Evolutionary conservation across 1,140 invertebrate genomes (phyloP).

Genomic region (Drosophila ercepeae): DNA sequence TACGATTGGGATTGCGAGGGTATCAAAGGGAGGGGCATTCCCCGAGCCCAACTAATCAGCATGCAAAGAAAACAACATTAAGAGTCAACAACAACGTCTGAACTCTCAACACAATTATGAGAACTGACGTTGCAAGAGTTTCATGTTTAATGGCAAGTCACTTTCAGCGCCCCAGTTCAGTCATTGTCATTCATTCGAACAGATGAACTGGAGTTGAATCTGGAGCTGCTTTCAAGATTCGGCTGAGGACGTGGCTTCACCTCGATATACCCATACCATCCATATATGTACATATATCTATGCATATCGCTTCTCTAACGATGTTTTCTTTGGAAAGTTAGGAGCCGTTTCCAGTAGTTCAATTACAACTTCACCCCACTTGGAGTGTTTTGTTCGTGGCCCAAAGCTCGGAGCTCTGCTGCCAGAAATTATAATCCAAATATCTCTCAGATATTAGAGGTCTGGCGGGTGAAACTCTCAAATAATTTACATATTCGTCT

Average conservation of each 20-base stretch:
- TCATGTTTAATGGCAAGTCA: constrained; percentile 81
- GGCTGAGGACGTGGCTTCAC: background rate
- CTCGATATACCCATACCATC: background rate
- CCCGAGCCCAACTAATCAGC: constrained; percentile 77
- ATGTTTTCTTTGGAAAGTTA: constrained; percentile 79
- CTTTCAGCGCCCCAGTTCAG: constrained; percentile 79
- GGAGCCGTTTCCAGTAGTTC: constrained; percentile 79
- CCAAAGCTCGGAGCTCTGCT: background rate
- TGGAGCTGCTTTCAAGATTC: constrained; percentile 16
- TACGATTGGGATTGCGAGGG: constrained; percentile 42
- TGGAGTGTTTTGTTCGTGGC: constrained; percentile 61
- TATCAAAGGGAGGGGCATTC: constrained; percentile 56
- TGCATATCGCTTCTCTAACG: constrained; percentile 43
- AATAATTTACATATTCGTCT: constrained; percentile 23
- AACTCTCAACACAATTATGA: constrained; percentile 80
- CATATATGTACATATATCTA: background rate
- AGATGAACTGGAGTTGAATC: constrained; percentile 32
- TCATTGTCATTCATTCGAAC: constrained; percentile 63
- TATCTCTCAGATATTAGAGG: constrained; percentile 6
- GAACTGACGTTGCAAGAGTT: constrained; percentile 81
- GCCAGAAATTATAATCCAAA: constrained; percentile 24
- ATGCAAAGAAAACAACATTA: constrained; percentile 82
- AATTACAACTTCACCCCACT: constrained; percentile 78
- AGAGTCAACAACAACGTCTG: constrained; percentile 80
- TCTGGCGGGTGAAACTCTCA: constrained; percentile 3